These are phyloP conservation scores for Anabas testudineus DNA, from an alignment of 2,797 vertebrate genomes.

Conservation along the genomic window DNA sequence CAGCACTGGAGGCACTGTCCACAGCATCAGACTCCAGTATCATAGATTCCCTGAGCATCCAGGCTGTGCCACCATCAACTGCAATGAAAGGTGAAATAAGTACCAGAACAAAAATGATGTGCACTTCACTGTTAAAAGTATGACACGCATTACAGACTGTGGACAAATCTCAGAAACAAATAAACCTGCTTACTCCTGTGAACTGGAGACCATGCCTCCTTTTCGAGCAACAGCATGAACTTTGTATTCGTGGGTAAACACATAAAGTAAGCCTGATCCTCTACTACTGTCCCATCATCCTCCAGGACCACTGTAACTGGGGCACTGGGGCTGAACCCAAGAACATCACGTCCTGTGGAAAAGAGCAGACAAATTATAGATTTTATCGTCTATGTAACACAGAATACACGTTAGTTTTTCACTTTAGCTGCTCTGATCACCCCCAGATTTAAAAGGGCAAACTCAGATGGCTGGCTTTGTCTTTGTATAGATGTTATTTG, in stretches of 20 bases:
- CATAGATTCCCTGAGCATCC: conserved; percentile 82
- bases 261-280: conserved; percentile 92
- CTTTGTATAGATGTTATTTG: neutral
- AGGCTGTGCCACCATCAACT: conserved; percentile 88
- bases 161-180: neutral
- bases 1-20: conserved; percentile 58
- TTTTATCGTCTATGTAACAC: neutral
- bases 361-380: conserved; percentile 2
- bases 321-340: conserved; percentile 79
- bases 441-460: neutral
- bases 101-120: neutral
- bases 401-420: neutral
- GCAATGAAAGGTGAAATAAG: conserved; percentile 17
- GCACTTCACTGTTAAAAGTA: neutral
- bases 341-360: conserved; percentile 80
- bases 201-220: conserved; percentile 86
- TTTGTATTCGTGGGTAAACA: conserved; percentile 92
- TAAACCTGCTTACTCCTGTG: conserved; percentile 68
- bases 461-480: neutral
- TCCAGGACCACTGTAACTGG: conserved; percentile 90
- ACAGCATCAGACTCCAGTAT: conserved; percentile 75
- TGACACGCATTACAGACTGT: neutral
- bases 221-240: conserved; percentile 88
- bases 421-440: neutral
- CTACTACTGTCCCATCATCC: conserved; percentile 95